Conservation (phyloP, 2,113 vertebrate species). For the Coptodon bakossiorum region DNA sequence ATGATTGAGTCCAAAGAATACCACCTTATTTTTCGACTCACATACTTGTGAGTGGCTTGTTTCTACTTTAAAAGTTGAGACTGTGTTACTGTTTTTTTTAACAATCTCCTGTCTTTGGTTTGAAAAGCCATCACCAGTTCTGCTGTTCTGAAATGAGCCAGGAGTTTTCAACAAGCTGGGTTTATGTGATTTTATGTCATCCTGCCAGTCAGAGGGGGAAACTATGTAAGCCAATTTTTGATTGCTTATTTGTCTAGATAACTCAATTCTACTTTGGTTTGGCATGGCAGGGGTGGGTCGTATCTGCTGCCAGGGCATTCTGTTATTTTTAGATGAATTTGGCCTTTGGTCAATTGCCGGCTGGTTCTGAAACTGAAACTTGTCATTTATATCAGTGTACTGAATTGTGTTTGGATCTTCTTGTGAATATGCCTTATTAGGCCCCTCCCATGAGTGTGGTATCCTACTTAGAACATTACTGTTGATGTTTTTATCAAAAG, state of each 20-base stretch:
- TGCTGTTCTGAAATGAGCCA: constrained; percentile 64
- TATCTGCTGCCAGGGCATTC: constrained; percentile 83
- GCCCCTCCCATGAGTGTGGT: constrained; percentile 82
- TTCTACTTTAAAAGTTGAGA: constrained; percentile 70
- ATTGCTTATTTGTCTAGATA: constrained; percentile 75
- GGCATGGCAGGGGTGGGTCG: constrained; percentile 69
- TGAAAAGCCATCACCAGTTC: constrained; percentile 67
- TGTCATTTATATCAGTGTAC: constrained; percentile 70
- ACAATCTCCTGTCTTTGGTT: constrained; percentile 69
- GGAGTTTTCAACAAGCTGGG: constrained; percentile 58
- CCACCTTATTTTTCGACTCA: constrained; percentile 75
- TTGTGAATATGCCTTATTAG: constrained; percentile 73
- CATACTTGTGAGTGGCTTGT: constrained; percentile 69
- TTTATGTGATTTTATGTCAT: constrained; percentile 72
- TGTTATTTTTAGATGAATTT: constrained; percentile 72
- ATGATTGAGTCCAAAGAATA: constrained; percentile 79
- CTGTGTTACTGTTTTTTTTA: constrained; percentile 59
- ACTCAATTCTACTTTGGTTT: constrained; percentile 74
- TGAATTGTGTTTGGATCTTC: constrained; percentile 74
- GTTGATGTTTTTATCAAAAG: constrained; percentile 76
- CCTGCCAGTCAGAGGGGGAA: constrained; percentile 78
- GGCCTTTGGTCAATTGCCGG: constrained; percentile 75
- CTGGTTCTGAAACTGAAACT: constrained; percentile 80
- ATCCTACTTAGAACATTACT: constrained; percentile 65
- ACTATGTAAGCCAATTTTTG: constrained; percentile 80